Evolutionary conservation across 2,888 invertebrate genomes (phyloP).

Genomic region (Xanthorhoe spadicearia): DNA sequence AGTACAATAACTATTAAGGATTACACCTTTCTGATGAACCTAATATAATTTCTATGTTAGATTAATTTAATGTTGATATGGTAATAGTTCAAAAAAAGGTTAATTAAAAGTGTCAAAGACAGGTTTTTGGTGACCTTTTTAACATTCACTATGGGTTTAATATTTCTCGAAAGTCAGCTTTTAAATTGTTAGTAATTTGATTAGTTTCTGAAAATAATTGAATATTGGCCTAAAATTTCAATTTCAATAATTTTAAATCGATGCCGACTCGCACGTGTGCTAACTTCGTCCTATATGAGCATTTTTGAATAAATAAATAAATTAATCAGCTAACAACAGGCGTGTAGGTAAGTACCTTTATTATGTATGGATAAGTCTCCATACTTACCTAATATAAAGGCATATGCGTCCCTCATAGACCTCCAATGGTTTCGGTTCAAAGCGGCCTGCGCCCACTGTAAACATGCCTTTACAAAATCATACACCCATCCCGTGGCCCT

Average conservation of each 20-base stretch:
- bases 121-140: background rate
- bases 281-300: background rate
- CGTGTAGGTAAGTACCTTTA: background rate
- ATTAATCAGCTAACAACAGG: slow-evolving; percentile 2
- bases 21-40: too few species aligned
- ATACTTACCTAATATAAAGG: background rate
- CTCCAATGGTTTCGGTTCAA: too few species aligned
- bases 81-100: too few species aligned
- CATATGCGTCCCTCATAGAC: too few species aligned
- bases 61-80: too few species aligned
- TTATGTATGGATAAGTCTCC: too few species aligned
- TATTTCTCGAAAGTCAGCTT: background rate
- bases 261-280: background rate
- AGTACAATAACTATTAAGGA: too few species aligned
- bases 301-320: slow-evolving; percentile 4
- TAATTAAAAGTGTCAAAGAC: background rate
- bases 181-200: background rate
- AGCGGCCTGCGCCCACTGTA: too few species aligned
- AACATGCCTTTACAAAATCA: too few species aligned
- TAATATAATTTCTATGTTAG: too few species aligned
- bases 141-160: background rate
- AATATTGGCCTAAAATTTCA: background rate
- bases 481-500: too few species aligned
- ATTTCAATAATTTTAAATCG: background rate
- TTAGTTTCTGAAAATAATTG: background rate